A percentile compares a stretch with the other conserved stretches of the same genome.
Conservation (phyloP, 2,888 invertebrate genomes). For the Galerucella pusilla region DNA sequence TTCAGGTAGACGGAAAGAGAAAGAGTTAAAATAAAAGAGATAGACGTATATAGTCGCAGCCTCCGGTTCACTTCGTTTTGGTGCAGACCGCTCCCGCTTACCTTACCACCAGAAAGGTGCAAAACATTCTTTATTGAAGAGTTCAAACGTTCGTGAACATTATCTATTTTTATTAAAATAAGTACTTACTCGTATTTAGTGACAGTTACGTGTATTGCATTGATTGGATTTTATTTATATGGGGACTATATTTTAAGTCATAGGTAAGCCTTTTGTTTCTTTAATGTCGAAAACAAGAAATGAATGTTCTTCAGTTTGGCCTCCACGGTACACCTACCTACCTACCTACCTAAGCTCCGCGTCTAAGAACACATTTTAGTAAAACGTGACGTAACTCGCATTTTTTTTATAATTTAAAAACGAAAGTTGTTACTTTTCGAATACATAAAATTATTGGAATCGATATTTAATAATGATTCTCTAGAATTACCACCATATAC, state of each 20-base stretch:
- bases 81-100: conserved; percentile 21
- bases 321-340: conserved; percentile 28
- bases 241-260: conserved; percentile 10
- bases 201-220: conserved; percentile 9
- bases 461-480: neutral
- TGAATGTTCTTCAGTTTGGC: conserved; percentile 16
- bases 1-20: conserved; percentile 7
- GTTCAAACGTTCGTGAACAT: conserved; percentile 10
- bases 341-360: conserved; percentile 21
- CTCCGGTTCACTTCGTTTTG: conserved; percentile 17
- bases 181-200: neutral
- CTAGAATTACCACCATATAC: neutral
- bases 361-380: conserved; percentile 7
- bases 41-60: conserved; percentile 17
- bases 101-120: conserved; percentile 1
- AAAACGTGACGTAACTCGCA: conserved; percentile 15
- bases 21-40: conserved; percentile 4
- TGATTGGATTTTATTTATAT: conserved; percentile 20
- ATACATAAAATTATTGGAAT: neutral
- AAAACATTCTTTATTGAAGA: conserved; percentile 10
- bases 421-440: neutral
- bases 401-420: neutral
- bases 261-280: conserved; percentile 22
- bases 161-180: conserved; percentile 2
- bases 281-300: neutral